Base-by-base conservation (phyloP, 2,797 vertebrate species). In the Hipposideros larvatus region DNA sequence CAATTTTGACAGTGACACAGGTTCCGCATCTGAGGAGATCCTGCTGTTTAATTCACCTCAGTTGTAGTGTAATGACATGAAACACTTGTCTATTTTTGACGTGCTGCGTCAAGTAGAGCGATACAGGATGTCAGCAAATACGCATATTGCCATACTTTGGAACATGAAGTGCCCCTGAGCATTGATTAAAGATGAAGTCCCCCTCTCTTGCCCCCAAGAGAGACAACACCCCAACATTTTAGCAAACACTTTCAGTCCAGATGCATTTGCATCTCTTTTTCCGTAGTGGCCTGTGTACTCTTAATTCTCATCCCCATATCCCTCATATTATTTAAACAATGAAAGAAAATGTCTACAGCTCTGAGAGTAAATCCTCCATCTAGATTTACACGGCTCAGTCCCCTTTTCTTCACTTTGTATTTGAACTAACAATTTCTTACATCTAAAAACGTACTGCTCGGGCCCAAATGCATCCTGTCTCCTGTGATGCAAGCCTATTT, bases 281-380 rank as follows among this genome's bases (percentile, higher is more conserved):
- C 26, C 70, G 26, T 0, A 7, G 55, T 8, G 24, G 51, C 19
- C 84, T 46, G 74, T 61, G 24, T 10, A 55, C 46, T 28, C 59
- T 37, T 10, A 13, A 28, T 66, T 74, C 71, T 97, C 96, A 97
- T 75, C 90, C 97, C 68, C 61, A 68, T 2, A 0, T 77, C 77
- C 77, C 92, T 95, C 87, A 34, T 96, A 88, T 93, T 97, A 84
- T 97, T 97, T 97, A 97, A 73, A 91, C 80, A 88, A 11, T 31
- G 73, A 91, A 51, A 51, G 37, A 31, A 51, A 82, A 22, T 19
- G 22, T 63, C 84, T 22, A 14, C 43, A 28, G 78, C 82, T 91
- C 31, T 37, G 5, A 48, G 51, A 71, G 63, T 26, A 85, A 88
- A 93, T 48, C 34, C 0, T 1, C 73, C 84, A 18, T 92, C 63